A percentile compares a stretch with the other conserved stretches of the same genome.
Conservation (phyloP, 37 sponge, comb jelly and placozoan species). For the Halisarca cf. caerulea region DNA sequence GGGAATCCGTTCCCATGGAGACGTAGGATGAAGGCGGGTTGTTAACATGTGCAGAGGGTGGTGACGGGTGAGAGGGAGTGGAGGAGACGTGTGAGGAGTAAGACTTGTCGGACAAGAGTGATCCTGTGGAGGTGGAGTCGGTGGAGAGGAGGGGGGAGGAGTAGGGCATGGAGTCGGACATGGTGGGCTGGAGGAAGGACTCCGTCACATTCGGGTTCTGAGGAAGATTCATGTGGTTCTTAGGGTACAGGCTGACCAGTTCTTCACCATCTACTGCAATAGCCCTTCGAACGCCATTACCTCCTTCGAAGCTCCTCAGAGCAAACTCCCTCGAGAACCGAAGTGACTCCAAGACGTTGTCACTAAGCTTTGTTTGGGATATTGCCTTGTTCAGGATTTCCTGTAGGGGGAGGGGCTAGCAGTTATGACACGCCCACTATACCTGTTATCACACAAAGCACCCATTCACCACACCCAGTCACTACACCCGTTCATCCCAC, state of each 20-base stretch:
- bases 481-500: too few relatives aligned
- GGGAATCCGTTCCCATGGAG: too few relatives aligned
- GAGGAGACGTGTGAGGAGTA: too few relatives aligned
- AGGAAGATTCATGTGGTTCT: too few relatives aligned
- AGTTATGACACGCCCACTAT: neutral
- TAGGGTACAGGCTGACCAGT: constrained; percentile 13
- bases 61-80: too few relatives aligned
- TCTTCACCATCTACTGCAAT: neutral
- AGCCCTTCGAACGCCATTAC: neutral
- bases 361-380: neutral
- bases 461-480: neutral
- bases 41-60: too few relatives aligned
- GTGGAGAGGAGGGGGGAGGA: neutral
- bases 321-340: constrained; percentile 7
- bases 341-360: constrained; percentile 4
- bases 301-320: neutral
- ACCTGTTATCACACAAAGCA: neutral
- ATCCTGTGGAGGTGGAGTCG: too few relatives aligned
- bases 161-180: neutral
- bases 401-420: neutral
- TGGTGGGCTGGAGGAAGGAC: neutral
- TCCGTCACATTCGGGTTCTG: neutral
- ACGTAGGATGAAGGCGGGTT: too few relatives aligned
- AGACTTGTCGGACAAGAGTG: too few relatives aligned
- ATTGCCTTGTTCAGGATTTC: constrained; percentile 1